Percentiles rank a stretch among this genome's conserved stretches.
Conservation (phyloP, 2,888 invertebrate genomes). For the Spilosoma lubricipeda region DNA sequence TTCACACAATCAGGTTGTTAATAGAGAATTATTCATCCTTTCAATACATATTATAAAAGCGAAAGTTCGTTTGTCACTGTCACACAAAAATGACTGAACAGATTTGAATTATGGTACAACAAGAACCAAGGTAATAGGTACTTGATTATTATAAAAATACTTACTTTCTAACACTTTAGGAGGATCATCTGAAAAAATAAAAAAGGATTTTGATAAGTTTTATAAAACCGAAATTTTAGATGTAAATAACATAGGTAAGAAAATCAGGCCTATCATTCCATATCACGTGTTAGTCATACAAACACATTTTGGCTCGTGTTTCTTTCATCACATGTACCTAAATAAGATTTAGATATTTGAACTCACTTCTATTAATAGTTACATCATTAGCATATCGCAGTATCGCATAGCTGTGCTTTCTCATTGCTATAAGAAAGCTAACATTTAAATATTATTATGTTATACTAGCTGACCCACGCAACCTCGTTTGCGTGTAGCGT, state of each 20-base stretch:
- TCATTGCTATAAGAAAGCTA: too few species aligned
- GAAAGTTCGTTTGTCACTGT: too few species aligned
- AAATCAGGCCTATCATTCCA: conserved; percentile 25
- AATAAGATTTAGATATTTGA: background rate
- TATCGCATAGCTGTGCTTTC: too few species aligned
- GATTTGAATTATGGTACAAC: too few species aligned
- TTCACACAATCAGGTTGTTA: background rate
- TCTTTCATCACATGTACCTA: conserved; percentile 1
- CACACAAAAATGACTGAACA: too few species aligned
- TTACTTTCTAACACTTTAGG: background rate
- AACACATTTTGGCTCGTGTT: conserved; percentile 18
- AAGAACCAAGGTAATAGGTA: too few species aligned
- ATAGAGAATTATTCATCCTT: background rate
- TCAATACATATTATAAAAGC: too few species aligned
- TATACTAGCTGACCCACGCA: too few species aligned
- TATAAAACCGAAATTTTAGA: background rate
- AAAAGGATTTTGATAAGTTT: background rate
- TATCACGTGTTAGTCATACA: conserved; percentile 15
- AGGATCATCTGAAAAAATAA: background rate
- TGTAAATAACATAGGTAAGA: background rate
- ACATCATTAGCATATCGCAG: too few species aligned
- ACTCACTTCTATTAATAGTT: too few species aligned
- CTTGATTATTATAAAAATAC: background rate
- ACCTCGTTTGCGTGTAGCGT: too few species aligned
- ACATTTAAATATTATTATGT: too few species aligned